These are phyloP conservation scores for Crotalus horridus DNA, from an alignment of 2,113 vertebrate genomes.

Conservation along the genomic window DNA sequence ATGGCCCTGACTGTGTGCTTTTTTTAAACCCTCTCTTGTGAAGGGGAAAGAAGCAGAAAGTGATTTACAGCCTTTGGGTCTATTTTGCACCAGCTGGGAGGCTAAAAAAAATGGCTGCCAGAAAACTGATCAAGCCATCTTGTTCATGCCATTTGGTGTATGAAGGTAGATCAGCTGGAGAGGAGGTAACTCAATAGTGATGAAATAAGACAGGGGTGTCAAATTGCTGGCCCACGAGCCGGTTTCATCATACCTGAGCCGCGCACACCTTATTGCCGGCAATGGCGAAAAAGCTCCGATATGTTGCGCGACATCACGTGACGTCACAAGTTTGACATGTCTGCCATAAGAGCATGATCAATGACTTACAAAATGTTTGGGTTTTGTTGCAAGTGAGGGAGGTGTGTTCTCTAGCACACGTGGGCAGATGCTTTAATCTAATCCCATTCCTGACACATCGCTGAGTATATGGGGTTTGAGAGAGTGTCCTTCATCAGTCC, in stretches of 20 bases:
- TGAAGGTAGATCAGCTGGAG: not conserved
- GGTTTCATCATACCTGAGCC: no score
- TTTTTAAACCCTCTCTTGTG: not conserved
- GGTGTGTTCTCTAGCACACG: not conserved
- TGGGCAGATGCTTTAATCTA: not conserved
- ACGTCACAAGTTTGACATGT: no score
- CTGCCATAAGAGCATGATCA: not conserved
- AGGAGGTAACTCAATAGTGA: not conserved
- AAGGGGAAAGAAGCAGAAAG: not conserved
- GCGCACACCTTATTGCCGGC: no score
- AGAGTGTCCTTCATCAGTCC: not conserved
- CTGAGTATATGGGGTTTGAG: not conserved
- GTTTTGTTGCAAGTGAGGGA: not conserved
- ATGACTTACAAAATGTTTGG: not conserved
- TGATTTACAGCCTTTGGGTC: not conserved
- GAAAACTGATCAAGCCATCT: not conserved
- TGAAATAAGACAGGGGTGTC: not conserved
- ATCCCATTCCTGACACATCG: not conserved
- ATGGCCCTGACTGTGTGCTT: not conserved
- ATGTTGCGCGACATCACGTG: no score
- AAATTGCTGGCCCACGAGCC: no score
- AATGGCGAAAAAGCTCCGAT: no score
- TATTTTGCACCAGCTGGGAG: not conserved
- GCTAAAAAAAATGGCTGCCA: not conserved
- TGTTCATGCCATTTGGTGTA: not conserved